Conservation (phyloP, 2,797 vertebrate genomes). For the Lagocephalus sceleratus region DNA sequence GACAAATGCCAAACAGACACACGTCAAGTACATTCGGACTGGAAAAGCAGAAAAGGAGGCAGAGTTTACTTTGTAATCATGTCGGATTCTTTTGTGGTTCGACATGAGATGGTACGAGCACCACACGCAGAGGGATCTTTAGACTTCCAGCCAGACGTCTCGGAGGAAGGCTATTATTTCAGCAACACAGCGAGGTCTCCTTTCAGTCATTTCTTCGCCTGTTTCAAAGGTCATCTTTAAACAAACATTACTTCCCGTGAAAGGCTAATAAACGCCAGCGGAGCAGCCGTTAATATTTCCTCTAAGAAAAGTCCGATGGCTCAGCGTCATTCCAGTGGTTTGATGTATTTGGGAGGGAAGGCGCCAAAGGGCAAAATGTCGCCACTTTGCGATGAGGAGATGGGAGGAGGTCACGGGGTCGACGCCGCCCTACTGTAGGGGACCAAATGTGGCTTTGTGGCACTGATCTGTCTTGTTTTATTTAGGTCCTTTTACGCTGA, state of each 20-base stretch:
- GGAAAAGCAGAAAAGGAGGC: constrained; percentile 3
- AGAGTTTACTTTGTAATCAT: constrained; percentile 22
- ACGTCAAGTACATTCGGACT: constrained; percentile 18
- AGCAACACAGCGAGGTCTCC: constrained; percentile 17
- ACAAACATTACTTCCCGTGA: constrained; percentile 56
- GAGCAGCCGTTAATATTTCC: constrained; percentile 3
- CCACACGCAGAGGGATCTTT: constrained; percentile 5
- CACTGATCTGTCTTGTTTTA: constrained; percentile 7
- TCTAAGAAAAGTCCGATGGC: constrained; percentile 4
- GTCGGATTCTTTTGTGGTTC: constrained; percentile 9
- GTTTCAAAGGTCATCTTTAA: constrained; percentile 58
- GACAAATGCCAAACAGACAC: constrained; percentile 41
- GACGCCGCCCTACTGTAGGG: constrained; percentile 14
- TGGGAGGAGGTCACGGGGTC: constrained; percentile 23
- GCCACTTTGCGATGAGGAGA: constrained; percentile 17
- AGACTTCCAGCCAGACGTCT: constrained; percentile 9
- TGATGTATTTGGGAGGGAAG: constrained; percentile 47
- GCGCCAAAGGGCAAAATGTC: constrained; percentile 37
- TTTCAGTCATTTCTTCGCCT: constrained; percentile 13
- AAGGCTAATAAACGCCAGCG: constrained; percentile 54
- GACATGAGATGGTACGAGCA: constrained; percentile 16
- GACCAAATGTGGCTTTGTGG: constrained; percentile 22
- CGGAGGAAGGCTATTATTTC: constrained; percentile 22
- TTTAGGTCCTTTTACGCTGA: constrained; percentile 1
- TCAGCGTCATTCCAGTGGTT: constrained; percentile 35